These are phyloP conservation scores for Gnatocerus cornutus DNA, from an alignment of 2,888 invertebrate genomes.

Conservation along the genomic window DNA sequence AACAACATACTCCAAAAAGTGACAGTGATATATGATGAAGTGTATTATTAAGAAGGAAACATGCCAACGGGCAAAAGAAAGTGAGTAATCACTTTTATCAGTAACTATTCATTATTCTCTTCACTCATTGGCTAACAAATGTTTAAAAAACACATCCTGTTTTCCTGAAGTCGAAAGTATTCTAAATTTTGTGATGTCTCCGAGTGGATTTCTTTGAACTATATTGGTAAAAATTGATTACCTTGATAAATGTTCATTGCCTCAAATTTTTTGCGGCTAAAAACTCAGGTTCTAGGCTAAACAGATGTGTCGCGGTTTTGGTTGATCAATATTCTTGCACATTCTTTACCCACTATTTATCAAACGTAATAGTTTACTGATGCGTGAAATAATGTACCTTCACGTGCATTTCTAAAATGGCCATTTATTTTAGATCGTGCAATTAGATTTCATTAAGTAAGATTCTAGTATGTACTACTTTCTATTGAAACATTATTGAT, in stretches of 20 bases:
- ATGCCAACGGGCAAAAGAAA: constrained; percentile 13
- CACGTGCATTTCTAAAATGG: constrained; percentile 11
- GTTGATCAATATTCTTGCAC: constrained; percentile 16
- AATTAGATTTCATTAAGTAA: constrained; percentile 22
- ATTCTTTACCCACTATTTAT: constrained; percentile 2
- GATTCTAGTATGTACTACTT: constrained; percentile 25
- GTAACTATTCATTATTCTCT: constrained; percentile 1
- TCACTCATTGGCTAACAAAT: not conserved
- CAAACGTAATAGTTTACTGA: constrained; percentile 11
- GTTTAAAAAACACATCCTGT: not conserved
- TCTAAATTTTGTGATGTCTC: too few relatives aligned
- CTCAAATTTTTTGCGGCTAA: constrained; percentile 5
- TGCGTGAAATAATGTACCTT: constrained; percentile 22
- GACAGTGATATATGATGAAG: constrained; percentile 18
- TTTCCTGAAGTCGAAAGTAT: not conserved
- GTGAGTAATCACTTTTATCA: constrained; percentile 7
- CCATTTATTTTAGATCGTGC: constrained; percentile 17
- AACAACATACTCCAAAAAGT: constrained; percentile 9
- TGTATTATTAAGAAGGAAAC: constrained; percentile 7
- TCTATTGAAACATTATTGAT: constrained; percentile 44
- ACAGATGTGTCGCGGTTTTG: constrained; percentile 10
- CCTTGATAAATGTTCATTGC: too few relatives aligned
- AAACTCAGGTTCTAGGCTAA: constrained; percentile 7
- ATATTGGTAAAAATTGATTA: constrained; percentile 14
- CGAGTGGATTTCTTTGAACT: constrained; percentile 28